Percentiles rank a stretch among this genome's conserved stretches.
These are phyloP conservation scores for Entomyzon cyanotis DNA, from an alignment of 2,113 vertebrate genomes.

Conservation along the genomic window DNA sequence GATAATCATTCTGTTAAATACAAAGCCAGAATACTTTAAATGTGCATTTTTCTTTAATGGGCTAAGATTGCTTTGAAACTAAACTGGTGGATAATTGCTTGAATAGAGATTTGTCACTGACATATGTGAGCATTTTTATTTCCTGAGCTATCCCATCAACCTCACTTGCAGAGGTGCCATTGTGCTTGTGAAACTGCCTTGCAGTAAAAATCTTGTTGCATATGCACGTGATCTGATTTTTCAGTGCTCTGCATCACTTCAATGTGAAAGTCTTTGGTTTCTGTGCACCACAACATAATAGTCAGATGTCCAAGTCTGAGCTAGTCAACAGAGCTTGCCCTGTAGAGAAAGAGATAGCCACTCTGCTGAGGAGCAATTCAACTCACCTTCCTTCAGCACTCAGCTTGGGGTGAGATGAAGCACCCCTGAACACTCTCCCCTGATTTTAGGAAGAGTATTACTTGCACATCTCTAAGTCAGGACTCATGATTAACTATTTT, in stretches of 20 bases:
- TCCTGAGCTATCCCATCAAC: constrained; percentile 6
- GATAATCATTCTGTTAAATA: constrained; percentile 52
- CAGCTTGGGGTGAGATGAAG: neutral
- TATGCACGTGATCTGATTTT: neutral
- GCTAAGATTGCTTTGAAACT: constrained; percentile 14
- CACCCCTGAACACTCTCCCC: neutral
- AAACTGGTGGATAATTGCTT: constrained; percentile 24
- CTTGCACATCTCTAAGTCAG: neutral
- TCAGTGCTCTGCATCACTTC: neutral
- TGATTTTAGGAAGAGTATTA: neutral
- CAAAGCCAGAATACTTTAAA: constrained; percentile 28
- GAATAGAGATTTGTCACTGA: constrained; percentile 2
- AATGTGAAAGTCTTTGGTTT: neutral
- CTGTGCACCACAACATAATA: neutral
- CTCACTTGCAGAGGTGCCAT: constrained; percentile 1
- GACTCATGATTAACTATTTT: neutral
- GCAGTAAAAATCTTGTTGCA: neutral
- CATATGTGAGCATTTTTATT: constrained; percentile 2
- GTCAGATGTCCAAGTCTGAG: neutral
- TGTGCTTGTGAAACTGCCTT: neutral
- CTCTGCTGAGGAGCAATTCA: neutral
- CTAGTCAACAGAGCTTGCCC: neutral
- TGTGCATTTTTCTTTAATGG: constrained; percentile 37
- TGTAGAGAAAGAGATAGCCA: neutral
- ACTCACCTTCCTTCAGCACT: neutral